Conservation (phyloP, 2,797 vertebrate genomes). For the Cynopterus sphinx region DNA sequence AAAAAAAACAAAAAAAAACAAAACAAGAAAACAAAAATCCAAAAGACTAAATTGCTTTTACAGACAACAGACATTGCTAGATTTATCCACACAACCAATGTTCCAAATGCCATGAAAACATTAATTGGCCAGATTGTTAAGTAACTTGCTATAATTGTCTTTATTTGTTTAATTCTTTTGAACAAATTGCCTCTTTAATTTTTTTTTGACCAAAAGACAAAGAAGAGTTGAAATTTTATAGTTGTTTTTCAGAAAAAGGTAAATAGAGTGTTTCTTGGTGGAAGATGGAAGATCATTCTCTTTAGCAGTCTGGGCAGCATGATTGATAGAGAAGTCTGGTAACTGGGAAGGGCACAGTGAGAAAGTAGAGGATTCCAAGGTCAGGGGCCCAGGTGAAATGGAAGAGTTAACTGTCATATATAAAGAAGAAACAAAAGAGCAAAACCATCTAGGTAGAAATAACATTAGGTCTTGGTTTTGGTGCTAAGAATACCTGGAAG, state of each 20-base stretch:
- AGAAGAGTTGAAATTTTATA: neutral
- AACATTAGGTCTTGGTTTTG: neutral
- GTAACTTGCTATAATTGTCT: conserved; percentile 14
- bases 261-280: neutral
- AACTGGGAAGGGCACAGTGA: neutral
- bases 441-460: neutral
- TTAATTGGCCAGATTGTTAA: conserved; percentile 28
- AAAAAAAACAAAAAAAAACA: neutral
- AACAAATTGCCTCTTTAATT: neutral
- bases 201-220: neutral
- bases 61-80: conserved; percentile 17
- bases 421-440: neutral
- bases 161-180: conserved; percentile 59
- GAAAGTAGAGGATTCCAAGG: neutral
- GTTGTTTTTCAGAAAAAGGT: neutral
- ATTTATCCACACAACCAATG: conserved; percentile 1
- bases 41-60: conserved; percentile 49
- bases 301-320: neutral
- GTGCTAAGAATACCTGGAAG: neutral
- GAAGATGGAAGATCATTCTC: neutral
- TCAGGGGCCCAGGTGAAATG: neutral
- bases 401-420: neutral
- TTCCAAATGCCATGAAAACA: conserved; percentile 1
- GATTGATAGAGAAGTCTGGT: neutral
- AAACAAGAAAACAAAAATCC: neutral